Evolutionary conservation across 2,113 vertebrate genomes (phyloP).

Genomic region (Lepus europaeus): DNA sequence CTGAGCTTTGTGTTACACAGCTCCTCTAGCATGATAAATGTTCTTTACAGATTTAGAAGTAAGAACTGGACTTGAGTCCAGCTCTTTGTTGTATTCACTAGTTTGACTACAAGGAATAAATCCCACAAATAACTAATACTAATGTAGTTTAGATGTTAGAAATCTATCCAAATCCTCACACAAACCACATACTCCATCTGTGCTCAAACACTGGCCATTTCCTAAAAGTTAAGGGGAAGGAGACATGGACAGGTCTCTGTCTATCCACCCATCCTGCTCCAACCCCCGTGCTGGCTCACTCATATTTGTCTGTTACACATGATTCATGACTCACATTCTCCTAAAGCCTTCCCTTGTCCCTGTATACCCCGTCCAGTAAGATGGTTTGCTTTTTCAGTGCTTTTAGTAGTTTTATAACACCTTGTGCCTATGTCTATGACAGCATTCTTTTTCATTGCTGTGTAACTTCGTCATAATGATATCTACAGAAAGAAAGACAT

Average conservation of each 20-base stretch:
- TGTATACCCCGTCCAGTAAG: background rate
- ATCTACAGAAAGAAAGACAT: background rate
- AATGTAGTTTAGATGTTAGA: background rate
- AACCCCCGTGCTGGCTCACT: background rate
- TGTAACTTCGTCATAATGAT: background rate
- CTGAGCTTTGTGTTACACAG: background rate
- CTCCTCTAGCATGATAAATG: background rate
- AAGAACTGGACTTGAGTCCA: slow-evolving; percentile 1
- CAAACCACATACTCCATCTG: background rate
- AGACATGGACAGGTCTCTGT: background rate
- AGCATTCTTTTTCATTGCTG: slow-evolving; percentile 2
- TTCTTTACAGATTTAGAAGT: slow-evolving; percentile 7
- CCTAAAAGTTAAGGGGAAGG: background rate
- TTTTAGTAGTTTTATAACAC: background rate
- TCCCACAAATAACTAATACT: background rate
- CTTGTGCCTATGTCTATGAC: background rate
- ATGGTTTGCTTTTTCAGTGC: background rate
- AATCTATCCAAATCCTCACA: background rate
- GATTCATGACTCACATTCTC: background rate
- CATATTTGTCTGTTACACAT: background rate
- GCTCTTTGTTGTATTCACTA: background rate
- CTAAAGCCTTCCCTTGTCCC: background rate
- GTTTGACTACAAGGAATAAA: background rate
- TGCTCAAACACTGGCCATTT: background rate
- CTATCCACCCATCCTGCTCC: background rate